These are phyloP conservation scores for Leptatherina wallacei DNA, from an alignment of 2,797 vertebrate genomes.

Conservation along the genomic window DNA sequence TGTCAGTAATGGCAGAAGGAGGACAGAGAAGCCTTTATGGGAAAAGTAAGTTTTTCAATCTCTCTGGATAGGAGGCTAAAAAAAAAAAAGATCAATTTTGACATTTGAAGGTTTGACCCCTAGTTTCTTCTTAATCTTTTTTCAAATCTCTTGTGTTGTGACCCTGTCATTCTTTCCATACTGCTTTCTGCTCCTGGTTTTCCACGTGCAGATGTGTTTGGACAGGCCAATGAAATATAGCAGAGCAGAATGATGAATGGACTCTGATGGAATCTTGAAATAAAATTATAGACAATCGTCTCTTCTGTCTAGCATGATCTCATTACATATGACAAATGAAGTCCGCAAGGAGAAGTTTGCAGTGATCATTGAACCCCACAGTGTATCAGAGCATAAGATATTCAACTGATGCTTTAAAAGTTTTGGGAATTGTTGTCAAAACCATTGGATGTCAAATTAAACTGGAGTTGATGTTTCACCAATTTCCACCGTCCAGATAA, in stretches of 20 bases:
- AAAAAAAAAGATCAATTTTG: slow-evolving; percentile 15
- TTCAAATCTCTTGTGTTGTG: slow-evolving; percentile 61
- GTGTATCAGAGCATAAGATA: slow-evolving; percentile 15
- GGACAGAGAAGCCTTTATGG: slow-evolving; percentile 18
- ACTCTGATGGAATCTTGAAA: slow-evolving; percentile 53
- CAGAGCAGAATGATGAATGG: slow-evolving; percentile 59
- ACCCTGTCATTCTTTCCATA: slow-evolving; percentile 68
- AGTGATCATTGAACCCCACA: slow-evolving; percentile 16
- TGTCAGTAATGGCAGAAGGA: slow-evolving; percentile 32
- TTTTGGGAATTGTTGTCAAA: slow-evolving; percentile 6
- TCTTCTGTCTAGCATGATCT: slow-evolving; percentile 56
- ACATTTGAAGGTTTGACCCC: slow-evolving; percentile 41
- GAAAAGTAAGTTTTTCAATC: slow-evolving; percentile 28
- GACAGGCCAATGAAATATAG: slow-evolving; percentile 66
- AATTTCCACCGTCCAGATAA: background rate
- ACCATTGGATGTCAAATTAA: slow-evolving; percentile 6
- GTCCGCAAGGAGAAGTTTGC: slow-evolving; percentile 41
- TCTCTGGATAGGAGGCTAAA: slow-evolving; percentile 31
- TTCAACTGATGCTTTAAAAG: slow-evolving; percentile 4
- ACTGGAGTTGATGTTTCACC: slow-evolving; percentile 17
- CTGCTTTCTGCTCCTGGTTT: slow-evolving; percentile 61
- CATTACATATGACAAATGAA: slow-evolving; percentile 54
- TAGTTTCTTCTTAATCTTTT: slow-evolving; percentile 30
- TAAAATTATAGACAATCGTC: slow-evolving; percentile 43
- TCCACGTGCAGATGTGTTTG: slow-evolving; percentile 66